Evolutionary conservation across 1,140 invertebrate species (phyloP).

Genomic region (Sinella curviseta): DNA sequence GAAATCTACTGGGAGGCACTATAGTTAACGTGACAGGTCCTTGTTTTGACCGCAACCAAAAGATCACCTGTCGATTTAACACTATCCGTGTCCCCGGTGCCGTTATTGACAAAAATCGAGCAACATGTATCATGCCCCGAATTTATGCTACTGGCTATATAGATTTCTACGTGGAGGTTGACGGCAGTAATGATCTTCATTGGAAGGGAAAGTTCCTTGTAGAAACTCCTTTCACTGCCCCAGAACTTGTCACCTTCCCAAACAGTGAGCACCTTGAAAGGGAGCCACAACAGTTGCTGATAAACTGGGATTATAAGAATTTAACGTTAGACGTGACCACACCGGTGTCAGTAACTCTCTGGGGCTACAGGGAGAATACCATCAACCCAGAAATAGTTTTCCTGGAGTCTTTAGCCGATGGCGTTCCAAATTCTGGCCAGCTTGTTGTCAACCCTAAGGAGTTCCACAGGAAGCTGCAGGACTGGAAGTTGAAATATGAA

Average conservation of each 20-base stretch:
- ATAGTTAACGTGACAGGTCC: slow-evolving; percentile 93
- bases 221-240: slow-evolving; percentile 80
- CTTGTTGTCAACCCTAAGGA: slow-evolving; percentile 67
- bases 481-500: slow-evolving; percentile 69
- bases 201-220: slow-evolving; percentile 92
- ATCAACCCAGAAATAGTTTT: slow-evolving; percentile 68
- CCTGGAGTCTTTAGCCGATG: slow-evolving; percentile 61
- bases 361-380: slow-evolving; percentile 81
- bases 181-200: slow-evolving; percentile 75
- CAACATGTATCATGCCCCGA: slow-evolving; percentile 83
- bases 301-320: slow-evolving; percentile 80
- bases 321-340: slow-evolving; percentile 77
- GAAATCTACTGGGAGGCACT: slow-evolving; percentile 92
- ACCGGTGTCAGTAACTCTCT: slow-evolving; percentile 75
- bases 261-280: slow-evolving; percentile 67
- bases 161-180: slow-evolving; percentile 78
- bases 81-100: slow-evolving; percentile 69
- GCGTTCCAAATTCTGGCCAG: slow-evolving; percentile 65
- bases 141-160: slow-evolving; percentile 89
- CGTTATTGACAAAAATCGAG: slow-evolving; percentile 75
- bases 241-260: slow-evolving; percentile 79
- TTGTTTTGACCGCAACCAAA: slow-evolving; percentile 73
- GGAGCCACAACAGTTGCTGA: slow-evolving; percentile 69
- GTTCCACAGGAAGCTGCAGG: slow-evolving; percentile 68
- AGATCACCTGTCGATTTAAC: slow-evolving; percentile 78